phyloP scores from a whole-genome alignment of 2,113 vertebrate species.

The Eudyptes chrysolophus region DNA sequence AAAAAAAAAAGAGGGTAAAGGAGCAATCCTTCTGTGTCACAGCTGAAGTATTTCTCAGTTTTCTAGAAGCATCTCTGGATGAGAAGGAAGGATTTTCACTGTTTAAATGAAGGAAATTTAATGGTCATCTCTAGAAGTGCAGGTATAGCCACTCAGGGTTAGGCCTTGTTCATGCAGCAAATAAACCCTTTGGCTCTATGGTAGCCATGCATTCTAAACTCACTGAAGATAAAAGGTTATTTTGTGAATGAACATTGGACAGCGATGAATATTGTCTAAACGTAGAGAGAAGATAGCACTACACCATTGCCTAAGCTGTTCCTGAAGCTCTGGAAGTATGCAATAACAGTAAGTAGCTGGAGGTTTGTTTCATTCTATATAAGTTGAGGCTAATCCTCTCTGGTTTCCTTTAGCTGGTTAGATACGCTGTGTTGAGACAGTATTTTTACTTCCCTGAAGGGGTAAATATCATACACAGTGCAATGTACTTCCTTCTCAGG shows the following conservation, averaged over 20 bases:
- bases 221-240: background rate
- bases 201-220: background rate
- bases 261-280: background rate
- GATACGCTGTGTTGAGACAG: background rate
- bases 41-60: background rate
- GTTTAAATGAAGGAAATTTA: background rate
- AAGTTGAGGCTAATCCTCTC: background rate
- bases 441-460: background rate
- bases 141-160: background rate
- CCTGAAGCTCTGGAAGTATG: background rate
- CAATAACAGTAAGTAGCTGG: background rate
- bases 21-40: background rate
- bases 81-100: background rate
- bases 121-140: background rate
- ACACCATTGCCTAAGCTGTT: background rate
- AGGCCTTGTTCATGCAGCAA: background rate
- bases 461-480: background rate
- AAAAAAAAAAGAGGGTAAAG: background rate
- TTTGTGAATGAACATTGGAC: background rate
- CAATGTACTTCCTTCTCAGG: background rate
- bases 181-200: background rate
- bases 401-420: background rate
- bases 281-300: background rate
- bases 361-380: background rate
- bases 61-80: background rate